These are phyloP conservation scores for Phasia obesa DNA, from an alignment of 2,888 invertebrate species.

Conservation along the genomic window DNA sequence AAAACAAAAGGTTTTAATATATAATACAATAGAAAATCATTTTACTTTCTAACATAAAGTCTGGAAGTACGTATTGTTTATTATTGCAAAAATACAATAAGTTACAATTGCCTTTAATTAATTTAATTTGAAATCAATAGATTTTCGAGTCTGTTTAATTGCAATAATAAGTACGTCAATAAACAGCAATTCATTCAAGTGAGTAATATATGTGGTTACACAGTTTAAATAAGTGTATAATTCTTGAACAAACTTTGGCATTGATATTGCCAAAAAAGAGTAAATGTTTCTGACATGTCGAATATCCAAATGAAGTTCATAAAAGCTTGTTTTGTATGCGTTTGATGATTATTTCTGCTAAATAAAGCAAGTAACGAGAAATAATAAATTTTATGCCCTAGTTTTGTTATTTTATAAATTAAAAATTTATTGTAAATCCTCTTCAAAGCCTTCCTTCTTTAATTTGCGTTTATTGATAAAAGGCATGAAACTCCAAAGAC, in stretches of 20 bases:
- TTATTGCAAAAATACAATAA: slow-evolving; percentile 1
- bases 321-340: not conserved
- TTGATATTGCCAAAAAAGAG: not conserved
- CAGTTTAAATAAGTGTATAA: not conserved
- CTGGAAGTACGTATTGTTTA: slow-evolving; percentile 50
- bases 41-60: slow-evolving; percentile 49
- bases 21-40: slow-evolving; percentile 52
- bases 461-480: slow-evolving; percentile 84
- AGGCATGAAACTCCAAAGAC: slow-evolving; percentile 90
- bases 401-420: not conserved
- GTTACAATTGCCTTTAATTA: slow-evolving; percentile 2
- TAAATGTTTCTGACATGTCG: not conserved
- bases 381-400: slow-evolving; percentile 10
- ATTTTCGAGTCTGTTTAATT: slow-evolving; percentile 4
- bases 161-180: slow-evolving; percentile 44
- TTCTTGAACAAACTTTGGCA: not conserved
- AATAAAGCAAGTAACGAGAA: not conserved
- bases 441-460: slow-evolving; percentile 72
- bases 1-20: slow-evolving; percentile 30
- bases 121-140: slow-evolving; percentile 1
- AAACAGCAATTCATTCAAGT: slow-evolving; percentile 22
- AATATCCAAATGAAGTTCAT: not conserved
- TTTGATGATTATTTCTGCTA: not conserved
- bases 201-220: slow-evolving; percentile 3
- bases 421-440: slow-evolving; percentile 45